These are phyloP conservation scores for Tipula helvola DNA, from an alignment of 2,888 invertebrate species.

Conservation along the genomic window DNA sequence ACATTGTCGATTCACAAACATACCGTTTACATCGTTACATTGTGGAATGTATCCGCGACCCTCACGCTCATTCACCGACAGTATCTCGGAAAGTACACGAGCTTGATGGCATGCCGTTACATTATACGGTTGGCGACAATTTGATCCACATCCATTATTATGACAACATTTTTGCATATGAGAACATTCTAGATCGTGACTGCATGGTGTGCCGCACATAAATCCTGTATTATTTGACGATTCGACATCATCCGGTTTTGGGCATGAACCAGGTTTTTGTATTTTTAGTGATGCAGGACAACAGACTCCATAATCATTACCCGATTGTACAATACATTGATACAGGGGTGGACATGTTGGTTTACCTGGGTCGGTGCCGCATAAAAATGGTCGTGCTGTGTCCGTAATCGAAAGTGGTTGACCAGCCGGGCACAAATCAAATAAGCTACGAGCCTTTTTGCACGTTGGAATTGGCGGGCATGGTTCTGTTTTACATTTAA, in stretches of 20 bases:
- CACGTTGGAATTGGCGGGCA: conserved; percentile 79
- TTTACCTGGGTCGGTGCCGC: conserved; percentile 68
- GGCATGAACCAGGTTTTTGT: conserved; percentile 68
- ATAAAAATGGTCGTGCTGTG: conserved; percentile 65
- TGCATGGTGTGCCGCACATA: conserved; percentile 53
- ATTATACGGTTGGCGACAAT: conserved; percentile 62
- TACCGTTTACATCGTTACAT: conserved; percentile 54
- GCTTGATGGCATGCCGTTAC: conserved; percentile 68
- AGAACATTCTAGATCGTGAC: conserved; percentile 69
- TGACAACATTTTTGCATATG: conserved; percentile 72
- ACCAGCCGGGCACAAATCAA: conserved; percentile 67
- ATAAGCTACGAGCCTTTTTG: conserved; percentile 61
- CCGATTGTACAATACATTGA: conserved; percentile 63
- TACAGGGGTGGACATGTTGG: conserved; percentile 74
- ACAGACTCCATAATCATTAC: conserved; percentile 79
- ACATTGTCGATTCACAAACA: conserved; percentile 63
- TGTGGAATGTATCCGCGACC: conserved; percentile 77
- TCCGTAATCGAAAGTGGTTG: conserved; percentile 58
- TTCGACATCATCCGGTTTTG: conserved; percentile 37
- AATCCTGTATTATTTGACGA: conserved; percentile 31
- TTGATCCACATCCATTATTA: conserved; percentile 57
- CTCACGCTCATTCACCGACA: conserved; percentile 64
- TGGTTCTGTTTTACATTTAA: conserved; percentile 62
- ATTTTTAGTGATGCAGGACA: conserved; percentile 66
- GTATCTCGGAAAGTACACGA: conserved; percentile 59